A percentile compares a stretch with the other conserved stretches of the same genome.
Evolutionary conservation across 92 coral and sea anemone genomes (phyloP).

Genomic region (Phenganax subtilis): DNA sequence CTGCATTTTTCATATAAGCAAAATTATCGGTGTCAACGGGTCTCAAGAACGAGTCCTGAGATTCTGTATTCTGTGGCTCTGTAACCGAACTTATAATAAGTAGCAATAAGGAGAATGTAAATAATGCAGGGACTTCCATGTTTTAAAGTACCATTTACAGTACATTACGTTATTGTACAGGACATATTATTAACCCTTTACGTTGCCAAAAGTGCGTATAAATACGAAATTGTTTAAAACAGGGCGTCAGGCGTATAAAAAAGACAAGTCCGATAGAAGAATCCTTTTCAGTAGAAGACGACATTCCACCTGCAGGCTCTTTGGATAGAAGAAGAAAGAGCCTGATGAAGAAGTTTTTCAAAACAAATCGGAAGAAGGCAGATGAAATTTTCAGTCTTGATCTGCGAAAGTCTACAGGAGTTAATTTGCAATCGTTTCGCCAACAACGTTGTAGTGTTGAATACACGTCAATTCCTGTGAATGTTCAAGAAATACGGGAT

Average conservation of each 20-base stretch:
- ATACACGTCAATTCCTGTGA: constrained; percentile 82
- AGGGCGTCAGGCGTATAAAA: constrained; percentile 20
- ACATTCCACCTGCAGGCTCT: constrained; percentile 15
- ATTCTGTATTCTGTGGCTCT: too few relatives aligned
- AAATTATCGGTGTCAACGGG: too few relatives aligned
- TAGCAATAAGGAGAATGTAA: too few relatives aligned
- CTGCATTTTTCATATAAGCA: too few relatives aligned
- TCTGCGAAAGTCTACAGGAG: constrained; percentile 9
- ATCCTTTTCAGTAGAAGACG: constrained; percentile 30
- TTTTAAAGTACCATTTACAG: too few relatives aligned
- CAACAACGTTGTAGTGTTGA: constrained; percentile 39
- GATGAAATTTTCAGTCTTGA: constrained; percentile 69
- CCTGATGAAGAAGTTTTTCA: constrained; percentile 68
- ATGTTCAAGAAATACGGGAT: constrained; percentile 65
- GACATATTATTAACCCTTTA: too few relatives aligned
- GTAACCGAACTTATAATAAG: too few relatives aligned
- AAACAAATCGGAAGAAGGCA: constrained; percentile 60
- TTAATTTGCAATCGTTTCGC: constrained; percentile 7
- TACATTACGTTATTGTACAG: too few relatives aligned
- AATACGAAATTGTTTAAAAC: neutral
- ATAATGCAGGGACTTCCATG: too few relatives aligned
- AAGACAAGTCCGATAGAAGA: constrained; percentile 27
- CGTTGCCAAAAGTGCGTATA: too few relatives aligned
- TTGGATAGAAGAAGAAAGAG: constrained; percentile 43
- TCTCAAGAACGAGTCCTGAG: too few relatives aligned